These are phyloP conservation scores for Rhegmatorhina hoffmannsi DNA, from an alignment of 2,113 vertebrate genomes.

Conservation along the genomic window DNA sequence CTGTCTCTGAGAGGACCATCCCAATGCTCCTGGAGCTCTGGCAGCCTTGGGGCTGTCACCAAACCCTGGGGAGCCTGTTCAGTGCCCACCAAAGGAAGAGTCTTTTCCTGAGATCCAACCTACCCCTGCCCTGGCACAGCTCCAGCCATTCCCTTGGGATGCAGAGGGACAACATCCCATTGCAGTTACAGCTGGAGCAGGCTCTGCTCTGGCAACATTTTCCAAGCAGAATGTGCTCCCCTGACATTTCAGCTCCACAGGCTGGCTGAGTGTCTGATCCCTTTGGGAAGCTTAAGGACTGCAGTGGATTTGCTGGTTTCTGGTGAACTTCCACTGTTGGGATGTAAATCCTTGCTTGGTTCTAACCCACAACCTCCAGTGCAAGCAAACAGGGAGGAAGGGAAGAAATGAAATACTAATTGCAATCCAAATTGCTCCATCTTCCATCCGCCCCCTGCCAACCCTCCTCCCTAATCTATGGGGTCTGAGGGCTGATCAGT, in stretches of 20 bases:
- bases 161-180: background rate
- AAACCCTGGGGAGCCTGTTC: background rate
- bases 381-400: background rate
- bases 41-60: background rate
- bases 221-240: background rate
- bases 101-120: background rate
- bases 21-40: background rate
- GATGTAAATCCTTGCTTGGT: background rate
- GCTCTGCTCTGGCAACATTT: background rate
- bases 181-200: background rate
- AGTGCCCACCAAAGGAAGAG: background rate
- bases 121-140: background rate
- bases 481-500: constrained; percentile 16
- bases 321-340: background rate
- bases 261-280: background rate
- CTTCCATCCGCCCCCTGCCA: constrained; percentile 30
- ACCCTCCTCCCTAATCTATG: constrained; percentile 5
- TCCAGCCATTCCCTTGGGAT: background rate
- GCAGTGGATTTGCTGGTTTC: background rate
- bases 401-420: constrained; percentile 32
- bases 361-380: background rate
- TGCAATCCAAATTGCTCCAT: constrained; percentile 31
- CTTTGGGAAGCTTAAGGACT: background rate
- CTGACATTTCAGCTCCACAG: background rate
- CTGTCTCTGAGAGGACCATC: rapidly evolving